Evolutionary conservation across 2,113 vertebrate species (phyloP), one percentile per base, ranked within the genome.

Genomic region (Irena cyanogastra): DNA sequence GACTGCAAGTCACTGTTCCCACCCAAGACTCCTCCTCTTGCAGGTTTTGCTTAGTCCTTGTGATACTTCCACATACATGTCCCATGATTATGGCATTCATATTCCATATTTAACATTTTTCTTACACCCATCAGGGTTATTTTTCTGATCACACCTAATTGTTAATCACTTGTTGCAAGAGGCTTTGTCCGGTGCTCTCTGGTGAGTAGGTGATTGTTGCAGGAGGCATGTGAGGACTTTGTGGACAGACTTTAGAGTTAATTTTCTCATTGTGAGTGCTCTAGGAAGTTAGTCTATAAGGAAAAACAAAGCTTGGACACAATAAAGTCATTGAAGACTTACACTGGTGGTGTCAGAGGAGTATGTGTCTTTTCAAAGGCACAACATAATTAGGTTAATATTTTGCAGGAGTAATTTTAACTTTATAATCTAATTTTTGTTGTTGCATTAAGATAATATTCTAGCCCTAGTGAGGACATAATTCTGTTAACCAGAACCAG

Each of bases 31-130:
- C 9, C 14, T 77, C 16, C 19, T 69, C 57, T 64, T 27, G 49
- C 18, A 16, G 49, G 7, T 31, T 31, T 31, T 31, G 4, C 49
- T 83, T 17, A 37, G 22, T 59, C 22, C 23, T 47, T 61, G n/a
- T 53, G 16, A 42, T 5, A 4, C 9, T 71, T 64, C 24, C 16
- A 28, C 11, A 17, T 15, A 12, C 9, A 19, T 0, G 0, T 30
- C 15, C 15, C 3, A 16, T 23, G 17, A 11, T 3, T 42, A 24
- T 17, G 17, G 9, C 8, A 1, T 52, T 69, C 3, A 0, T 68
- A 1, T n/a, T 7, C 31, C 5, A 2, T 8, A 6, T 59, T 84
- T 44, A 70, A 45, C 5, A 6, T 61, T 45, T 86, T 42, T 57
- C 7, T 56, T 56, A 1, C 28, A 45, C 11, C 23, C 2, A 2